Conservation (phyloP, 2,888 invertebrate species). For the Capitulum mitella region DNA sequence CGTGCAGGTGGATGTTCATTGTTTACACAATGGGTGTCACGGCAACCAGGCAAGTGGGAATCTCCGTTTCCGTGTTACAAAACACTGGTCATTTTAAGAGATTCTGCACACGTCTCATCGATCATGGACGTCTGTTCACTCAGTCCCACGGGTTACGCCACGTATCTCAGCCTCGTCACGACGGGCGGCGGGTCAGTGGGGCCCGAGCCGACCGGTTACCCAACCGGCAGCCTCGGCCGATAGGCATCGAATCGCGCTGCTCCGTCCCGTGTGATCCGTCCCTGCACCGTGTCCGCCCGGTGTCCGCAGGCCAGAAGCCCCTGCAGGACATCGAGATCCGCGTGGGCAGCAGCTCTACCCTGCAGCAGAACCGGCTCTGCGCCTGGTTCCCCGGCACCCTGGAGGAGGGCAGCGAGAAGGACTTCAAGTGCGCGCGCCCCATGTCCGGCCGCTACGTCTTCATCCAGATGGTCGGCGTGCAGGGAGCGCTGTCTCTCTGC, state of each 20-base stretch:
- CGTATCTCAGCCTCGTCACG: too few relatives aligned
- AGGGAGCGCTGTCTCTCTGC: constrained; percentile 79
- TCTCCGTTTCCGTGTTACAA: too few relatives aligned
- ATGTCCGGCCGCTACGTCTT: constrained; percentile 79
- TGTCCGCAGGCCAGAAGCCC: constrained; percentile 65
- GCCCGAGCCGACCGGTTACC: too few relatives aligned
- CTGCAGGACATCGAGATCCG: constrained; percentile 69
- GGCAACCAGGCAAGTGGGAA: too few relatives aligned
- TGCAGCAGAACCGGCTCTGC: constrained; percentile 81
- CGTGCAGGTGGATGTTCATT: too few relatives aligned
- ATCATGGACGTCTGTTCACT: too few relatives aligned
- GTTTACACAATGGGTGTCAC: too few relatives aligned
- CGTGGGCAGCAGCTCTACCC: constrained; percentile 70
- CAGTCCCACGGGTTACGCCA: too few relatives aligned
- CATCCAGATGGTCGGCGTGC: constrained; percentile 80
- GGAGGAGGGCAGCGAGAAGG: constrained; percentile 67
- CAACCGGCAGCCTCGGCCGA: too few relatives aligned
- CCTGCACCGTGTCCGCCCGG: too few relatives aligned
- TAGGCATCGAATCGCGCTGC: neutral
- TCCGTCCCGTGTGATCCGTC: neutral
- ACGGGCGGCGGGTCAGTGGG: neutral
- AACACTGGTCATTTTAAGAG: too few relatives aligned
- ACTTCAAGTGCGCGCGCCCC: constrained; percentile 76
- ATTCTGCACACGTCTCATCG: too few relatives aligned
- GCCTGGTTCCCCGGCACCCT: constrained; percentile 87